Conservation (phyloP, 2,888 invertebrate species). For the Prosapia bicincta region DNA sequence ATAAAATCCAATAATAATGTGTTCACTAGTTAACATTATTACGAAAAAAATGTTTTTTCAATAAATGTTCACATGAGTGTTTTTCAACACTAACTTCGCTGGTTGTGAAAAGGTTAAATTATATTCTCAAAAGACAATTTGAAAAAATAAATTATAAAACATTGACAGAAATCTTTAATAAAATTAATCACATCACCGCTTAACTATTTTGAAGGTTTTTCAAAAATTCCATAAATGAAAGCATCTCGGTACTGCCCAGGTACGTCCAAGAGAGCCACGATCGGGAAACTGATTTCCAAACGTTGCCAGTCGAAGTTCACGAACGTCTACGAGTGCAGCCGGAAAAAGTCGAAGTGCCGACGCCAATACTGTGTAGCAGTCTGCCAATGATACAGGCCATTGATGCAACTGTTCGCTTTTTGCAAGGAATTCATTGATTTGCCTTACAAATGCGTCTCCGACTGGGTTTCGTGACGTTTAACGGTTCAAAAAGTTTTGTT, state of each 20-base stretch:
- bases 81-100: too few relatives aligned
- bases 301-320: not conserved
- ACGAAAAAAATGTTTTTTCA: too few relatives aligned
- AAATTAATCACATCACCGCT: too few relatives aligned
- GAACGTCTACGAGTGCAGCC: not conserved
- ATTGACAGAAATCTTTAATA: too few relatives aligned
- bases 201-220: too few relatives aligned
- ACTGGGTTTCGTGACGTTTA: not conserved
- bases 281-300: not conserved
- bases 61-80: too few relatives aligned
- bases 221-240: not conserved
- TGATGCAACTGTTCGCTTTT: not conserved
- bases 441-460: not conserved
- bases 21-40: too few relatives aligned
- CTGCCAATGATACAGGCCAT: not conserved
- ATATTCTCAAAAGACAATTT: too few relatives aligned
- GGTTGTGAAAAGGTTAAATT: too few relatives aligned
- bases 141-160: too few relatives aligned
- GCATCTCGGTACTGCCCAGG: not conserved
- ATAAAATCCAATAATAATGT: too few relatives aligned
- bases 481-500: too few relatives aligned
- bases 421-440: not conserved
- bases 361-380: not conserved
- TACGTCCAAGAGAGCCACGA: not conserved
- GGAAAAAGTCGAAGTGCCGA: not conserved